These are phyloP conservation scores for Ameiurus melas DNA, from an alignment of 2,113 vertebrate genomes.

Conservation along the genomic window DNA sequence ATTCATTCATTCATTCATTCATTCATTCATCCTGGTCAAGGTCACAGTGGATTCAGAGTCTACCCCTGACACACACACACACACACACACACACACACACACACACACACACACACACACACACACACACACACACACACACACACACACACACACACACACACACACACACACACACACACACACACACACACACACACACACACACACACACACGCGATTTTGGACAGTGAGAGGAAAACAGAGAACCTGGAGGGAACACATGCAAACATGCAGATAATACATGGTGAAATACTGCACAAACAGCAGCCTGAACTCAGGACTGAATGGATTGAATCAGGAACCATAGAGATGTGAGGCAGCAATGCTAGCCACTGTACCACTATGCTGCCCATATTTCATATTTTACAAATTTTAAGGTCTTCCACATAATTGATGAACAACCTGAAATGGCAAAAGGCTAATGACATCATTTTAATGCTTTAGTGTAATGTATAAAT, in stretches of 20 bases:
- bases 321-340: background rate
- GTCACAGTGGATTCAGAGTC: background rate
- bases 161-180: background rate
- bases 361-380: background rate
- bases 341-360: background rate
- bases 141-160: background rate
- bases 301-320: background rate
- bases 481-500: background rate
- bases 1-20: background rate
- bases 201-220: background rate
- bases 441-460: background rate
- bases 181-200: background rate
- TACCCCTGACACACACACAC: background rate
- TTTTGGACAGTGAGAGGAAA: background rate
- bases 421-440: background rate
- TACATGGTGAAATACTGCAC: background rate
- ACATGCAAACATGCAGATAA: background rate
- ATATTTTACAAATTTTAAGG: background rate
- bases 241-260: background rate
- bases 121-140: too few species aligned
- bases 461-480: background rate
- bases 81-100: background rate
- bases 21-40: background rate
- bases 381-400: background rate
- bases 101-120: background rate